Conservation (phyloP, 2,113 vertebrate genomes). For the Gallinago jamesoni region DNA sequence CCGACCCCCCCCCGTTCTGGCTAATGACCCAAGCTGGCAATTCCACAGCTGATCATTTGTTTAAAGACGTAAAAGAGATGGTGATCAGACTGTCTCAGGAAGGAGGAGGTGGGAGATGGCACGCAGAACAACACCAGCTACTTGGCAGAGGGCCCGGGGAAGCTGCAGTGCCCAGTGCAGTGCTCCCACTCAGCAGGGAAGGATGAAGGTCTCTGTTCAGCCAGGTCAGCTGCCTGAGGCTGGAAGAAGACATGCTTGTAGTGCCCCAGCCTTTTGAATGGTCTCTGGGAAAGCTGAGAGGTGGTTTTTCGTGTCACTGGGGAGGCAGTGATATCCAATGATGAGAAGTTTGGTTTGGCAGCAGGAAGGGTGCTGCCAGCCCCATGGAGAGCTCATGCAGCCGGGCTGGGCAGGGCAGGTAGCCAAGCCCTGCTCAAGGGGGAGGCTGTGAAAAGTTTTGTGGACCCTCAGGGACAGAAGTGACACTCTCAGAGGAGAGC, state of each 20-base stretch:
- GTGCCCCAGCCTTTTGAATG: background rate
- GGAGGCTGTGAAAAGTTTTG: background rate
- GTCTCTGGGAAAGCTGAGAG: background rate
- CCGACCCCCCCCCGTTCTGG: too few relatives aligned
- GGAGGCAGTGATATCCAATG: background rate
- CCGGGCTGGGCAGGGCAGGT: accelerated
- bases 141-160: background rate
- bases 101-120: background rate
- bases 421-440: background rate
- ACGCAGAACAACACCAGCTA: background rate
- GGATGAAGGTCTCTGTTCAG: background rate
- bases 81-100: background rate
- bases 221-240: background rate
- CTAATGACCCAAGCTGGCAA: background rate
- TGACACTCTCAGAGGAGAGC: background rate
- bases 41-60: background rate
- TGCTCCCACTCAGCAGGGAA: background rate
- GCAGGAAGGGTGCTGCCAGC: background rate
- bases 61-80: background rate
- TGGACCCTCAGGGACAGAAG: background rate
- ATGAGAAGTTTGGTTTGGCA: background rate
- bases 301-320: accelerated
- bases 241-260: background rate
- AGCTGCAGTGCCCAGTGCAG: accelerated
- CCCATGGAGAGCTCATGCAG: accelerated